Evolutionary conservation across 2,797 vertebrate genomes (phyloP), one percentile per base, ranked within the genome.

Genomic region (Aeoliscus strigatus): DNA sequence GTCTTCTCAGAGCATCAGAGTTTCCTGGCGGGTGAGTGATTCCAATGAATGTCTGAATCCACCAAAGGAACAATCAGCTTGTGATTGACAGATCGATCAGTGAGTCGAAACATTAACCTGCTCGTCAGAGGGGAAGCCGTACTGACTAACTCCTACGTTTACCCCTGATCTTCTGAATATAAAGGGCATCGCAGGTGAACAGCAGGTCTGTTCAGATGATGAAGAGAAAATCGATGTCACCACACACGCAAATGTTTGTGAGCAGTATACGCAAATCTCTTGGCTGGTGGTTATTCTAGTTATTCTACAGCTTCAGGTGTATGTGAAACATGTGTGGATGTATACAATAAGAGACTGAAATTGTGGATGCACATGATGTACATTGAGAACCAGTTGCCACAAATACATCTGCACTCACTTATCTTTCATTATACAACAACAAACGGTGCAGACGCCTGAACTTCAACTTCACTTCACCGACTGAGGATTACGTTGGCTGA

Each of bases 1-100:
- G 43, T 94, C 96, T 23, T 98, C 96, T 36, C 96, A 98, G 78
- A 96, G 94, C 84, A 96, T 98, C 81, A 84, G 92, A 76, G 93
- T 98, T 59, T 89, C 91, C 4, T 98, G 96, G 96, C 93, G 97
- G 91, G 96, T 98, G 90, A 89, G 73, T 54, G 14, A 1, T 29
- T 39, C 25, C 8, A 1, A 0, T 40, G 27, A 24, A 8, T 4
- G 18, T 37, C 7, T 39, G 29, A 41, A 1, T 8, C 1, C n/a
- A 21, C 3, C 18, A 3, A 21, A 3, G n/a, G 18, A 3, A 21
- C 18, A 21, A 21, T 21, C 18, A 21, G 18, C 3, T 6, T 21
- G 18, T 21, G n/a, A 21, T 21, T 21, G 18, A 21, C 6, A 21
- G 3, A 21, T 6, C 3, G 18, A 21, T 21, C 6, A n/a, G 18